Evolutionary conservation across 2,888 invertebrate genomes (phyloP), one percentile per base, ranked within the genome.

Genomic region (Ischnura elegans): DNA sequence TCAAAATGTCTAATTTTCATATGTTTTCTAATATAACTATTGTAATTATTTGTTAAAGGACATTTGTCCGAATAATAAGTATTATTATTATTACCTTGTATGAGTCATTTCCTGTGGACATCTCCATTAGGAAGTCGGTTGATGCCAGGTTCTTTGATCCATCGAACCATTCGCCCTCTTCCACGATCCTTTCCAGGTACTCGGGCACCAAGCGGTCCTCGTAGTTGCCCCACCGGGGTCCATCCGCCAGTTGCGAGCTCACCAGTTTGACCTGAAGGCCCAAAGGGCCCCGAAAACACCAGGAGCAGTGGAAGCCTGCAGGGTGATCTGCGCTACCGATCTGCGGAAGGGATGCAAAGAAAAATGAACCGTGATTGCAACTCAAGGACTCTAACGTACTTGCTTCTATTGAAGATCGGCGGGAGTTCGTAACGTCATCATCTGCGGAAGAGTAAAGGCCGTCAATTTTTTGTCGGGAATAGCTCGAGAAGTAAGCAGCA

Each of bases 271-370:
- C 93, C 42, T 94, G 93, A 8, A 95, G 95, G 0, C 94, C 94
- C 25, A 95, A 94, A 8, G 94, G 94, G 36, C 61, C 94, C 6
- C 66, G 29, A 93, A 95, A 94, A 93, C 95, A 95, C 95, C 95
- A 95, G 6, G 95, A 95, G 93, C 95, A 95, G 94, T 95, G 95
- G 95, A 95, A 95, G 10, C 95, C 95, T 5, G 95, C 95, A 29
- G 94, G 94, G 76, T 94, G 94, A 0, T 93, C 94, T 0, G 93
- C 46, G 6, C 61, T 93, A 16, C 95, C 95, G 29, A 95, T 94
- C 86, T 86, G 46, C 2, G n/a, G n/a, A n/a, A n/a, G n/a, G n/a
- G n/a, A n/a, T n/a, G n/a, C n/a, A n/a, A n/a, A n/a, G n/a, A n/a
- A n/a, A n/a, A n/a, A n/a, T n/a, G n/a, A n/a, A n/a, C n/a, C n/a